These are phyloP conservation scores for Trachurus trachurus DNA, from an alignment of 2,797 vertebrate species.

Conservation along the genomic window DNA sequence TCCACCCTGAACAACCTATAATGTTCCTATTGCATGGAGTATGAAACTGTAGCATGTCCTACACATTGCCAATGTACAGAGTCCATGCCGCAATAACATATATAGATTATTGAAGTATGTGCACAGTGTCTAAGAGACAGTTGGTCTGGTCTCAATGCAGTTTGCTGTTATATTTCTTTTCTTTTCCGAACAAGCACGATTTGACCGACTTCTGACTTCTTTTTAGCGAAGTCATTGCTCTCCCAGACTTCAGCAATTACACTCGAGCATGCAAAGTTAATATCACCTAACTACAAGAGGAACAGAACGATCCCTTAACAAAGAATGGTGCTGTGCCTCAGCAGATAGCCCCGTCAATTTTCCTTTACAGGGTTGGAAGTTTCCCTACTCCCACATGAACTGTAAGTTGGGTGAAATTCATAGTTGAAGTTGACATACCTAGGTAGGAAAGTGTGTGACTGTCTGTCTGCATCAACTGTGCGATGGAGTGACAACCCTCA, in stretches of 20 bases:
- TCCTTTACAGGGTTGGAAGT: neutral
- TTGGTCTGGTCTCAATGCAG: neutral
- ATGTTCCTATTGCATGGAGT: too few relatives aligned
- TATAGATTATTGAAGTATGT: neutral
- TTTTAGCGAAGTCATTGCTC: neutral
- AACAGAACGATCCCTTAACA: neutral
- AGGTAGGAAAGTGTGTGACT: slow-evolving; percentile 12
- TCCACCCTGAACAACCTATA: neutral
- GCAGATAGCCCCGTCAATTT: neutral
- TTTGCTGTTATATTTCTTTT: neutral
- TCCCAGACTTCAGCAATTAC: neutral
- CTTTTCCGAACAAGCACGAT: neutral
- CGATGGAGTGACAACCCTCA: slow-evolving; percentile 47
- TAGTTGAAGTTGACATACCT: slow-evolving; percentile 28
- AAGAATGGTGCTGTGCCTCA: neutral
- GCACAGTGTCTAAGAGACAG: neutral
- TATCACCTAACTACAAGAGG: neutral
- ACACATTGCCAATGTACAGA: neutral
- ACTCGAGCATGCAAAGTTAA: neutral
- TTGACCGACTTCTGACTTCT: neutral
- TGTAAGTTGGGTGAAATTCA: slow-evolving; percentile 24
- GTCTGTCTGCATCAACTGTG: slow-evolving; percentile 38
- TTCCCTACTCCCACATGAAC: slow-evolving; percentile 1
- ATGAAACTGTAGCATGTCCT: neutral
- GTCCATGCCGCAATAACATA: neutral